phyloP scores from a whole-genome alignment of 2,113 vertebrate species.

The Pluvialis apricaria region DNA sequence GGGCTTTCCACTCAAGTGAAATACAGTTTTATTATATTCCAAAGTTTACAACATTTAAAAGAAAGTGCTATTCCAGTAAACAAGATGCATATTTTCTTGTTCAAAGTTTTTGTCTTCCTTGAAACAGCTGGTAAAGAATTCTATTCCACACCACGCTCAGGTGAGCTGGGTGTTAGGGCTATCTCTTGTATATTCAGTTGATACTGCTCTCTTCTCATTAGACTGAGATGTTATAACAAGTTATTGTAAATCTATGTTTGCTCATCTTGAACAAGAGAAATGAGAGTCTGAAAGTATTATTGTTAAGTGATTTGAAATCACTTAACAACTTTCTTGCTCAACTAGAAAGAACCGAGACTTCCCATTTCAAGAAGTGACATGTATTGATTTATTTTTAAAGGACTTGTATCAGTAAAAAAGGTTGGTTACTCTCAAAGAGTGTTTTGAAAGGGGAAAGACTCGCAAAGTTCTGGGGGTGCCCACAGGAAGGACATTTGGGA shows the following conservation, averaged over 20 bases:
- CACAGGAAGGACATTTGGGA: neutral
- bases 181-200: neutral
- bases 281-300: neutral
- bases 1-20: neutral
- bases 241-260: neutral
- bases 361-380: neutral
- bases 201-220: neutral
- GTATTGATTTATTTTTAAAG: neutral
- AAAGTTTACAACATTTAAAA: neutral
- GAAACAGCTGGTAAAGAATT: neutral
- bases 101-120: neutral
- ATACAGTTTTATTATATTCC: neutral
- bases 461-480: neutral
- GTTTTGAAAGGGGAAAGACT: neutral
- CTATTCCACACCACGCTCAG: neutral
- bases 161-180: neutral
- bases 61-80: neutral
- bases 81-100: neutral
- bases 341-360: neutral
- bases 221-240: neutral
- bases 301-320: constrained; percentile 1
- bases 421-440: neutral
- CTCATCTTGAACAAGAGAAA: constrained; percentile 20
- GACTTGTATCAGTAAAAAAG: neutral
- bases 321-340: neutral